Evolutionary conservation across 2,888 invertebrate species (phyloP), one percentile per base, ranked within the genome.

Genomic region (Argyresthia albistria): DNA sequence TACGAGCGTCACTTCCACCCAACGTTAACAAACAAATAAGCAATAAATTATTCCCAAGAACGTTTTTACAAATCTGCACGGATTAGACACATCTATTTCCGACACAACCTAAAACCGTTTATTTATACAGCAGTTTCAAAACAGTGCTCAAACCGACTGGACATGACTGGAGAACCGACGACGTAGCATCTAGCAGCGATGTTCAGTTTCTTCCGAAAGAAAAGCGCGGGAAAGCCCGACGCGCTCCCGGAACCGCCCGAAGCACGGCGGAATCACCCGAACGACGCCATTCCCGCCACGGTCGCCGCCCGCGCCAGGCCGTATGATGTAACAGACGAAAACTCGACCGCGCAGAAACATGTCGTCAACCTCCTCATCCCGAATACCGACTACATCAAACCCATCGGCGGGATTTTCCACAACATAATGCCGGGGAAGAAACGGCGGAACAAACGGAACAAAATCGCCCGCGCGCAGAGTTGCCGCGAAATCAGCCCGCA

Each of bases 171-270:
- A 58, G 65, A 62, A 65, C 67, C 65, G 52, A 47, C 42, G 46
- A 51, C 25, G 54, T 57, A 64, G 64, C n/a, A 66, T 62, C 64
- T 60, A 51, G 59, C 63, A 25, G 70, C 73, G 65, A 87, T 87
- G 86, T 87, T 87, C 67, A 81, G 75, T 63, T 83, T 87, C 73
- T 86, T 87, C 70, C 50, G 53, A 8, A 86, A 84, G 71, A 73
- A 78, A 63, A 83, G 76, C 73, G 69, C 75, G 77, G 80, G 76
- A 73, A 84, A 83, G 72, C 73, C 69, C 76, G 79, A 80, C 58
- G 59, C 61, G 60, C 57, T 15, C 55, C 39, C 65, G 65, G 60
- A 55, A 50, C 57, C 59, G 39, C 55, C 63, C 74, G 76, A 70
- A 52, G 49, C 55, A 54, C 12, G 60, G 57, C 78, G 76, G 66